phyloP scores from a whole-genome alignment of 2,797 vertebrate species.

The Arrhamphus sclerolepis region DNA sequence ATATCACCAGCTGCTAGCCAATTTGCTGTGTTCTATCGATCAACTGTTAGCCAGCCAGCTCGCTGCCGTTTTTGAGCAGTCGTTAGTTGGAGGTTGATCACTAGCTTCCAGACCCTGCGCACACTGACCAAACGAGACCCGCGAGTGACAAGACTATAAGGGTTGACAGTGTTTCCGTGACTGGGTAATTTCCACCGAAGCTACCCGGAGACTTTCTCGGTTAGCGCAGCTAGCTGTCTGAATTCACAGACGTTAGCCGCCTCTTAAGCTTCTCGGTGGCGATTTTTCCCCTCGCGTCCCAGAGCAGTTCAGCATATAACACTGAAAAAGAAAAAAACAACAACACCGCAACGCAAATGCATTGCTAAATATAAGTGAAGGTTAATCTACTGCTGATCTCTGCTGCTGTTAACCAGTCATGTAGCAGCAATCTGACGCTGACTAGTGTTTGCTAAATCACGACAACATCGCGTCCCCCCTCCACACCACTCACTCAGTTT shows the following conservation, averaged over 20 bases:
- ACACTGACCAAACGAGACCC: background rate
- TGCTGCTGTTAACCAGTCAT: background rate
- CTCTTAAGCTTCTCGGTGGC: conserved; percentile 15
- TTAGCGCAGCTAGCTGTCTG: conserved; percentile 64
- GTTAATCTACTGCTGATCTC: rapidly evolving
- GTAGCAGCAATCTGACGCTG: conserved; percentile 33
- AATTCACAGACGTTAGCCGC: conserved; percentile 24
- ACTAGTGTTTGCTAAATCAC: conserved; percentile 71
- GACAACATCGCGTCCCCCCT: conserved; percentile 53
- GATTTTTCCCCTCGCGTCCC: background rate
- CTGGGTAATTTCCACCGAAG: conserved; percentile 14
- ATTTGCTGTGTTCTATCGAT: conserved; percentile 19
- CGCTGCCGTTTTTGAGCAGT: conserved; percentile 13
- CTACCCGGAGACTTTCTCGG: conserved; percentile 42
- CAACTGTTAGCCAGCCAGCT: conserved; percentile 35
- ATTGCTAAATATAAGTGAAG: rapidly evolving
- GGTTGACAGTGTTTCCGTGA: background rate
- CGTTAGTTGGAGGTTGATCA: conserved; percentile 11
- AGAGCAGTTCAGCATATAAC: background rate
- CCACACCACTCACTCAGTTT: conserved; percentile 26
- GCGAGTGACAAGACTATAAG: background rate
- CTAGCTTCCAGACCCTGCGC: background rate
- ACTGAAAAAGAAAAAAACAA: too few species aligned
- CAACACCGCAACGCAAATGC: too few species aligned
- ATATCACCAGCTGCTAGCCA: conserved; percentile 42